Evolutionary conservation across 2,797 vertebrate species (phyloP).

Genomic region (Sternotherus odoratus): DNA sequence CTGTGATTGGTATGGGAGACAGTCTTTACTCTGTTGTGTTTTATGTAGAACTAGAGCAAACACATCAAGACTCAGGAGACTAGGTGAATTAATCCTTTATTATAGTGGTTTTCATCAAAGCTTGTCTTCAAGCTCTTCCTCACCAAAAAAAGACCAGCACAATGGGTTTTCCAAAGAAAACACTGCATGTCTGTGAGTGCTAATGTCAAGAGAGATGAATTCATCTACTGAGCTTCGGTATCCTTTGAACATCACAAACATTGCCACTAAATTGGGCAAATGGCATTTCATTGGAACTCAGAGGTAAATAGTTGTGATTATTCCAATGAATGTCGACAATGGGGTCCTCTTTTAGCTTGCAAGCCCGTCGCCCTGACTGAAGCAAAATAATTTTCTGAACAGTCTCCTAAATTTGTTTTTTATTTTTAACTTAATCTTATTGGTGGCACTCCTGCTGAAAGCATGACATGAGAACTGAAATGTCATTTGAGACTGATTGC

Average conservation of each 20-base stretch:
- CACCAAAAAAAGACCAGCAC: not conserved
- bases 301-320: conserved; percentile 21
- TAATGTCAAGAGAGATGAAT: conserved; percentile 17
- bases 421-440: conserved; percentile 51
- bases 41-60: not conserved
- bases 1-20: not conserved
- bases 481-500: conserved; percentile 52
- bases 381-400: not conserved
- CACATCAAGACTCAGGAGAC: conserved; percentile 45
- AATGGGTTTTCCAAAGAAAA: conserved; percentile 25
- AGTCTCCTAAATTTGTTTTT: conserved; percentile 5
- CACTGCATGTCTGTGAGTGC: not conserved
- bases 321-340: not conserved
- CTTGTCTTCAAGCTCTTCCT: conserved; percentile 36
- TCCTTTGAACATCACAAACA: not conserved
- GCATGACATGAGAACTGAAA: conserved; percentile 52
- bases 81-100: conserved; percentile 42
- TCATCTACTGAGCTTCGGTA: not conserved
- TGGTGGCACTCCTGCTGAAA: conserved; percentile 15
- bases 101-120: conserved; percentile 47
- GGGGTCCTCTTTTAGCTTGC: conserved; percentile 11
- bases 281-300: conserved; percentile 13
- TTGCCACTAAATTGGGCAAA: conserved; percentile 9
- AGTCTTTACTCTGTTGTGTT: conserved; percentile 35
- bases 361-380: conserved; percentile 8